Percentiles rank a stretch among this genome's conserved stretches.
These are phyloP conservation scores for Hydropsyche betteni DNA, from an alignment of 2,888 invertebrate species.

Conservation along the genomic window DNA sequence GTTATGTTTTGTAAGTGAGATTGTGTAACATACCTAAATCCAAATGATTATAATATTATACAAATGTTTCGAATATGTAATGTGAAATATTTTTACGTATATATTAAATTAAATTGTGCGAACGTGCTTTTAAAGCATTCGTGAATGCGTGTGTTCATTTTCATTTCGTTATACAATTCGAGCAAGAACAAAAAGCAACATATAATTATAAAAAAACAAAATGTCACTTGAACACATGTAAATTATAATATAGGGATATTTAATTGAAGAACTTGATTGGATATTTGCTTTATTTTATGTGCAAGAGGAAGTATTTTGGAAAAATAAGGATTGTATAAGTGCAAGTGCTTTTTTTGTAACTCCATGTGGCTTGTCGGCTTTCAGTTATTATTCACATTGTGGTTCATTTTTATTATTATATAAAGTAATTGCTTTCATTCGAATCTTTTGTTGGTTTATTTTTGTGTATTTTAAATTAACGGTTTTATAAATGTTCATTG, in stretches of 20 bases:
- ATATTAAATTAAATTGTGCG: conserved; percentile 7
- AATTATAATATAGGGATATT: not conserved
- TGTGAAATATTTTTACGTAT: not conserved
- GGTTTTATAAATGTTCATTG: not conserved
- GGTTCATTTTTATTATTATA: conserved; percentile 1
- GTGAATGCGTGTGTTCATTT: conserved; percentile 2
- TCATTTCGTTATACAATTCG: too few species aligned
- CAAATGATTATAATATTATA: too few species aligned
- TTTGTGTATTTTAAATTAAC: not conserved
- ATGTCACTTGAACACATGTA: too few species aligned
- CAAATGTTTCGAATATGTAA: not conserved
- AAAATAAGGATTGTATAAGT: too few species aligned
- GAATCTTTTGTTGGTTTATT: not conserved
- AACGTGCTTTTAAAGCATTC: conserved; percentile 5
- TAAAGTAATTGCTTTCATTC: not conserved
- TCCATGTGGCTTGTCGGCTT: conserved; percentile 27
- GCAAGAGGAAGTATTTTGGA: too few species aligned
- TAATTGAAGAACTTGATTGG: too few species aligned
- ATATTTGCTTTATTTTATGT: too few species aligned
- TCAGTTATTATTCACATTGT: not conserved
- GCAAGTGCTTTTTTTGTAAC: not conserved
- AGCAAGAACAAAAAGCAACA: too few species aligned
- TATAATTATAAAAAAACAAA: too few species aligned
- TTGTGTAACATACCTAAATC: too few species aligned
- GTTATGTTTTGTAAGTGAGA: too few species aligned